Percentiles rank a stretch among this genome's conserved stretches.
phyloP scores from a whole-genome alignment of 2,797 vertebrate genomes.

The Malurus leucopterus region DNA sequence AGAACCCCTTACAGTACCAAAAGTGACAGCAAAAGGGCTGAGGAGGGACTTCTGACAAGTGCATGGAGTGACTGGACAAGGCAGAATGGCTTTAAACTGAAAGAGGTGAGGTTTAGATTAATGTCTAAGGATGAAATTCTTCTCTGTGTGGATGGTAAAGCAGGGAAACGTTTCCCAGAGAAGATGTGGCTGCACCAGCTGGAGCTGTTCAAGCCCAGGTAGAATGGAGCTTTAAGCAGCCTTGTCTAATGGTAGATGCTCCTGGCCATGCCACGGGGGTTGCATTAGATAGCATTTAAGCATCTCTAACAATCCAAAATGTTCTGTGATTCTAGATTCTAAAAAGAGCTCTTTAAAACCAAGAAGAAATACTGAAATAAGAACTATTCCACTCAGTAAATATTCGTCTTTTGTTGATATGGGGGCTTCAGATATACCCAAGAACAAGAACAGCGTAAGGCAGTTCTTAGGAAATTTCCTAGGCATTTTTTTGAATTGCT shows the following conservation, averaged over 20 bases:
- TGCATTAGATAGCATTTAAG: background rate
- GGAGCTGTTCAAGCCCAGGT: background rate
- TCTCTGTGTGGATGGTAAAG: background rate
- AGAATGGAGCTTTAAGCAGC: background rate
- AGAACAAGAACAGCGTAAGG: background rate
- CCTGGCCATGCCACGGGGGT: rapidly evolving
- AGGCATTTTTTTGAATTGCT: background rate
- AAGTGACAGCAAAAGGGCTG: background rate
- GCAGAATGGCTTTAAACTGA: background rate
- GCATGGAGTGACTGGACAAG: background rate
- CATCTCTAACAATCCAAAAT: background rate
- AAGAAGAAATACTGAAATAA: background rate
- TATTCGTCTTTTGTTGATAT: background rate
- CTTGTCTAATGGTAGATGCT: rapidly evolving
- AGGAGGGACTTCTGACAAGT: background rate
- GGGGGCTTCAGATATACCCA: background rate
- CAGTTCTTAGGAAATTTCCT: background rate
- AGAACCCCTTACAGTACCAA: rapidly evolving
- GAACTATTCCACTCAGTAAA: background rate
- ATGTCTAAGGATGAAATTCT: background rate
- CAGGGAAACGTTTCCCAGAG: background rate
- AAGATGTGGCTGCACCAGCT: rapidly evolving
- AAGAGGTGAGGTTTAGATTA: background rate
- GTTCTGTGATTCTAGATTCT: background rate
- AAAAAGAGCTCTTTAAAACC: background rate